These are phyloP conservation scores for Elymnias hypermnestra DNA, from an alignment of 1,140 invertebrate species.

Conservation along the genomic window DNA sequence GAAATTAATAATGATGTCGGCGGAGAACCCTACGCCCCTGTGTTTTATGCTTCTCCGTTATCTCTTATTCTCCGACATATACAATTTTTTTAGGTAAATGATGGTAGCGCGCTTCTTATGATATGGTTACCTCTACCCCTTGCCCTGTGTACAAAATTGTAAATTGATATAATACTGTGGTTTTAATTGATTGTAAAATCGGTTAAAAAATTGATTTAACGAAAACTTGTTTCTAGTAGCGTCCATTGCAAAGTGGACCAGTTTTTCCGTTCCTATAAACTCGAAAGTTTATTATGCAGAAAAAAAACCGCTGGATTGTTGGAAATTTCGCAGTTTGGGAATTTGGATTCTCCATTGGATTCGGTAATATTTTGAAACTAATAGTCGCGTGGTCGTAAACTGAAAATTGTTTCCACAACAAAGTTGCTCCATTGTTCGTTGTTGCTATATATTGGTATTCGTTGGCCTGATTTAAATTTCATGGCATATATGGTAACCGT, in stretches of 20 bases:
- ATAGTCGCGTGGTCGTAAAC: constrained; percentile 25
- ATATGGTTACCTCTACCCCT: no score
- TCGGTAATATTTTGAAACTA: constrained; percentile 25
- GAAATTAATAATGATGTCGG: no score
- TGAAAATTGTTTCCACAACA: constrained; percentile 26
- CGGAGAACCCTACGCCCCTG: no score
- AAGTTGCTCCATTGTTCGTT: constrained; percentile 21
- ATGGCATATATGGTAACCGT: constrained; percentile 14
- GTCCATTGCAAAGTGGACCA: background rate
- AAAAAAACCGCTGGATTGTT: constrained; percentile 8
- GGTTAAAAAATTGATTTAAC: background rate
- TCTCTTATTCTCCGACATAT: no score
- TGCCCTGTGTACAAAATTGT: no score
- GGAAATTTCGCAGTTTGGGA: constrained; percentile 14
- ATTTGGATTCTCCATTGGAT: constrained; percentile 16
- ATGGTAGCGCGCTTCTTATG: no score
- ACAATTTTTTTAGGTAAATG: no score
- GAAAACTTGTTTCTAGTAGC: background rate
- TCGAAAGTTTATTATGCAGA: constrained; percentile 21
- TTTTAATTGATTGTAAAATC: background rate
- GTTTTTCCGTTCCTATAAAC: constrained; percentile 6
- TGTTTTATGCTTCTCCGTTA: no score
- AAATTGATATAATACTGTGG: no score
- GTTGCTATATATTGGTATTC: constrained; percentile 22
- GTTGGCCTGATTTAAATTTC: constrained; percentile 24